phyloP scores from a whole-genome alignment of 1,140 invertebrate species.

The Drosophila biarmipes region DNA sequence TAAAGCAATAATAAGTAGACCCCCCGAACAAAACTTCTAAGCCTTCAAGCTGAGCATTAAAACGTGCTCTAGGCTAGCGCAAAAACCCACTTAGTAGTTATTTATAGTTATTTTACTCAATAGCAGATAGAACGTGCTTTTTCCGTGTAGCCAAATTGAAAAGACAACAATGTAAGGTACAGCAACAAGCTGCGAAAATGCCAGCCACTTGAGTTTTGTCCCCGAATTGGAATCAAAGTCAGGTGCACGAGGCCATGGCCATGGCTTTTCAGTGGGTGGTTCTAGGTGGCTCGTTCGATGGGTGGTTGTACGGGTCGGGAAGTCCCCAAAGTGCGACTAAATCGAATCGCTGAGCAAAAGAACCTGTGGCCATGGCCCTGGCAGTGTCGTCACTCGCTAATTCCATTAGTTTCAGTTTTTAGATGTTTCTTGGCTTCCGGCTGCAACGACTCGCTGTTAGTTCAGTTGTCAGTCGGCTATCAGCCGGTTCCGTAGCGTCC shows the following conservation, averaged over 20 bases:
- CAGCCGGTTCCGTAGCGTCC: constrained; percentile 21
- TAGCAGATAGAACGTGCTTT: background rate
- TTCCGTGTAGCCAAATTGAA: constrained; percentile 5
- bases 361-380: constrained; percentile 48
- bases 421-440: constrained; percentile 48
- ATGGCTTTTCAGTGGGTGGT: background rate
- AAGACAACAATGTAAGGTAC: constrained; percentile 1
- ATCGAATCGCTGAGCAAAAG: constrained; percentile 32
- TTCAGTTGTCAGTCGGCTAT: constrained; percentile 42
- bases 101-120: background rate
- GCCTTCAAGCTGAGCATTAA: background rate
- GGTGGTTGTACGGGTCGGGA: background rate
- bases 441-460: constrained; percentile 29
- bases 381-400: constrained; percentile 46
- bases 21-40: background rate
- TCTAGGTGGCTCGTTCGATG: background rate
- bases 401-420: constrained; percentile 38
- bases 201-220: constrained; percentile 29
- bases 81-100: background rate
- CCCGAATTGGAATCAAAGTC: constrained; percentile 45
- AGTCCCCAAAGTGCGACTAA: constrained; percentile 47
- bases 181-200: constrained; percentile 23
- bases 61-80: background rate
- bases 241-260: constrained; percentile 50
- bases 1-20: background rate